Evolutionary conservation across 1,140 invertebrate species (phyloP).

Genomic region (Lepidurus couesii): DNA sequence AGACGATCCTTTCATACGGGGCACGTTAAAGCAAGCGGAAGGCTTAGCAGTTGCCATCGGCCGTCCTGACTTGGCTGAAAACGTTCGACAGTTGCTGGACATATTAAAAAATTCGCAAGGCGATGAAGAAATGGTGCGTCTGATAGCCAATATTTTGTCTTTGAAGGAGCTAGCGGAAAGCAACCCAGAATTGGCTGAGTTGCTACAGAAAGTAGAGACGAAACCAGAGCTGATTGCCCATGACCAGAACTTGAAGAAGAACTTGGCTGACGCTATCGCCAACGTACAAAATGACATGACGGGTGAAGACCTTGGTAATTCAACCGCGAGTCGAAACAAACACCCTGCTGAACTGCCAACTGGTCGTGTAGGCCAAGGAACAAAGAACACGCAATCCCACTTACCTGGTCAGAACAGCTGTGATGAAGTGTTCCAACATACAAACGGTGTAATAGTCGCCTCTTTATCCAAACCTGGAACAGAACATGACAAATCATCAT

Average conservation of each 20-base stretch:
- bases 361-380: neutral
- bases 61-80: slow-evolving; percentile 27
- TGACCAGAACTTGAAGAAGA: slow-evolving; percentile 57
- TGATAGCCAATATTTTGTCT: slow-evolving; percentile 24
- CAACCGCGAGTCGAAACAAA: neutral
- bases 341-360: neutral
- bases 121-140: slow-evolving; percentile 29
- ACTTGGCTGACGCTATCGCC: slow-evolving; percentile 59
- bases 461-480: too few species aligned
- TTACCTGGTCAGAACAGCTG: neutral
- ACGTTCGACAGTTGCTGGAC: slow-evolving; percentile 29
- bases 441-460: too few species aligned
- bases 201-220: slow-evolving; percentile 55
- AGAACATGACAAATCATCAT: too few species aligned
- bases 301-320: neutral
- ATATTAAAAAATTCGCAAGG: slow-evolving; percentile 32
- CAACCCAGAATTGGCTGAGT: slow-evolving; percentile 51
- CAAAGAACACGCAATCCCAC: slow-evolving; percentile 35
- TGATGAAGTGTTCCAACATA: too few species aligned
- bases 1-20: slow-evolving; percentile 46
- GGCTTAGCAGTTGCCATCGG: slow-evolving; percentile 64
- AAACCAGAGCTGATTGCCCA: slow-evolving; percentile 51
- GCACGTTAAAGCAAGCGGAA: slow-evolving; percentile 59
- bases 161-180: slow-evolving; percentile 50
- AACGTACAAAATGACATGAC: slow-evolving; percentile 59